phyloP scores from a whole-genome alignment of 30 jellyfish, hydroid and myxozoan species.

The Clytia hemisphaerica region DNA sequence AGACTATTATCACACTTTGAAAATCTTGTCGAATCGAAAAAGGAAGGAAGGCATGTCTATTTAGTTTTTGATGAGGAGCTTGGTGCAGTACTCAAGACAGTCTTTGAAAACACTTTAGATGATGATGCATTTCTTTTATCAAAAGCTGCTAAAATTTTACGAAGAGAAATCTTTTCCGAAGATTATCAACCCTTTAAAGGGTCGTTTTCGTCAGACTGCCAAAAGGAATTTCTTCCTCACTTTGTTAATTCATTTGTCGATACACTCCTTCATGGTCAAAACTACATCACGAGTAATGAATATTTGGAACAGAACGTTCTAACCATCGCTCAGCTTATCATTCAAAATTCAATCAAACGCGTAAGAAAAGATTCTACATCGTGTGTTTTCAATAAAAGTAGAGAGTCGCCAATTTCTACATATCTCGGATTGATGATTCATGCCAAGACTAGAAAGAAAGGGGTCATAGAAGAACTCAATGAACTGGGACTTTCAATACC shows the following conservation, averaged over 20 bases:
- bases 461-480: constrained; percentile 7
- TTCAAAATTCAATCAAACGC: neutral
- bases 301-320: neutral
- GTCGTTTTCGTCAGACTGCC: neutral
- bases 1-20: neutral
- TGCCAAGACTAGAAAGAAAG: neutral
- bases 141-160: constrained; percentile 20
- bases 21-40: neutral
- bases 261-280: neutral
- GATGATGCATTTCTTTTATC: constrained; percentile 15
- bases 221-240: neutral
- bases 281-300: neutral
- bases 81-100: neutral
- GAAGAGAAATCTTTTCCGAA: constrained; percentile 1
- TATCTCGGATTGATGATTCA: neutral
- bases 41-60: constrained; percentile 7
- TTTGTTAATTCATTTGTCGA: neutral
- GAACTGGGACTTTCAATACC: constrained; percentile 2
- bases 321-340: neutral
- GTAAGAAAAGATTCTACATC: neutral
- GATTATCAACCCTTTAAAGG: neutral
- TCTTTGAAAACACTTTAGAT: constrained; percentile 12
- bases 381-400: neutral
- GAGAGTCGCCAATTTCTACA: neutral
- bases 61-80: constrained; percentile 14